Percentiles rank a stretch among this genome's conserved stretches.
Conservation (phyloP, 2,888 invertebrate genomes). For the Drosophila emarginata region DNA sequence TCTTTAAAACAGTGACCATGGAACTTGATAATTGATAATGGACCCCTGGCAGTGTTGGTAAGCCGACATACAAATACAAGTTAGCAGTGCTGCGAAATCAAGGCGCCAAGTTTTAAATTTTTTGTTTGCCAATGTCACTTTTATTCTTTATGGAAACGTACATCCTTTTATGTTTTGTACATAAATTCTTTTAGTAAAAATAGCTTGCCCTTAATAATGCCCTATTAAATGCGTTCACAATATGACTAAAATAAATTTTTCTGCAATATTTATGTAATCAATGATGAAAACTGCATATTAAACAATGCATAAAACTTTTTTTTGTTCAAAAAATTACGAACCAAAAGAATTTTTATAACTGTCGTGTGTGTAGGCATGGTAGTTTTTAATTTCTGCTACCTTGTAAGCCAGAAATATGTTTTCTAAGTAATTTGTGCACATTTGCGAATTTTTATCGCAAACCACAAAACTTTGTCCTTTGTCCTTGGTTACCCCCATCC, state of each 20-base stretch:
- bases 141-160: too few species aligned
- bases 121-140: too few species aligned
- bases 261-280: neutral
- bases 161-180: too few species aligned
- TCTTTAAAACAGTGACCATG: too few species aligned
- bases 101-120: too few species aligned
- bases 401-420: constrained; percentile 48
- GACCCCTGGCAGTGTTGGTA: neutral
- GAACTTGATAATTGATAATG: neutral
- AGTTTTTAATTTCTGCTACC: constrained; percentile 55
- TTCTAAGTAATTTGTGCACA: constrained; percentile 72
- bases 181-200: too few species aligned
- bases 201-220: too few species aligned
- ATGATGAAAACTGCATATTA: neutral
- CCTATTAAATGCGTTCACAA: too few species aligned
- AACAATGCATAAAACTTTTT: neutral
- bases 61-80: neutral
- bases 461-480: constrained; percentile 69
- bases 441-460: constrained; percentile 68
- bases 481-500: constrained; percentile 22
- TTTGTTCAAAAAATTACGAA: neutral
- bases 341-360: neutral
- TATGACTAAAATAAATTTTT: too few species aligned
- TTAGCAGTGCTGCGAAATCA: too few species aligned
- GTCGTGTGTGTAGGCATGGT: constrained; percentile 17